A percentile compares a stretch with the other conserved stretches of the same genome.
Evolutionary conservation across 2,888 invertebrate genomes (phyloP).

Genomic region (Teleogryllus oceanicus): DNA sequence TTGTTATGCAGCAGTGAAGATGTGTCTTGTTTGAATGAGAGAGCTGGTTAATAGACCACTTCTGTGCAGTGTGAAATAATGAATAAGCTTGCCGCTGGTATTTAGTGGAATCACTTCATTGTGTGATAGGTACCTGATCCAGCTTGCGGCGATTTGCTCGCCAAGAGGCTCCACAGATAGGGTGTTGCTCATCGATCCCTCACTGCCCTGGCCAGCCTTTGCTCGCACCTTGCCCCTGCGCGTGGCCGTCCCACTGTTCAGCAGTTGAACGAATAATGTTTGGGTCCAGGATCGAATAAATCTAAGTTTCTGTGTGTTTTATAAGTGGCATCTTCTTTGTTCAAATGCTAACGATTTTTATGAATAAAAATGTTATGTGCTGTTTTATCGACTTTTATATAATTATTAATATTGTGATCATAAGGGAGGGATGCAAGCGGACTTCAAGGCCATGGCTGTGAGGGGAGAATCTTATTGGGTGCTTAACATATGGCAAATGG

Average conservation of each 20-base stretch:
- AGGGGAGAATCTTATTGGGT: background rate
- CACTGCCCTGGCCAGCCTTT: slow-evolving; percentile 18
- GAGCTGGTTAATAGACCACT: background rate
- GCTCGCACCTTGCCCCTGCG: background rate
- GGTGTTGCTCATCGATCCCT: background rate
- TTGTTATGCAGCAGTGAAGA: background rate
- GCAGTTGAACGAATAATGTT: background rate
- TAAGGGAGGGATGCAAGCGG: background rate
- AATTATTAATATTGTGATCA: background rate
- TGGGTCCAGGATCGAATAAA: slow-evolving; percentile 18
- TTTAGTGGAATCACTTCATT: background rate
- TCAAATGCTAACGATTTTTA: background rate
- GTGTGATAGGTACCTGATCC: background rate
- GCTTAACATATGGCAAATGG: no score
- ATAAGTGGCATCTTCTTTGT: background rate
- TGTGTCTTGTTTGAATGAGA: background rate
- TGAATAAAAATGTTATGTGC: slow-evolving; percentile 18
- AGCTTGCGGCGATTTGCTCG: background rate
- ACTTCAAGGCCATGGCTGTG: background rate
- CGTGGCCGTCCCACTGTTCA: slow-evolving; percentile 18
- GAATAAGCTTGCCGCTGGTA: background rate
- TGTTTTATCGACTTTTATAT: background rate
- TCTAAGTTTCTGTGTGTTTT: slow-evolving; percentile 4
- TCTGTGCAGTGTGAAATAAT: background rate
- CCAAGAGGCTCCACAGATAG: no score